Base-by-base conservation (phyloP, 2,113 vertebrate genomes). In the Mastomys natalensis region DNA sequence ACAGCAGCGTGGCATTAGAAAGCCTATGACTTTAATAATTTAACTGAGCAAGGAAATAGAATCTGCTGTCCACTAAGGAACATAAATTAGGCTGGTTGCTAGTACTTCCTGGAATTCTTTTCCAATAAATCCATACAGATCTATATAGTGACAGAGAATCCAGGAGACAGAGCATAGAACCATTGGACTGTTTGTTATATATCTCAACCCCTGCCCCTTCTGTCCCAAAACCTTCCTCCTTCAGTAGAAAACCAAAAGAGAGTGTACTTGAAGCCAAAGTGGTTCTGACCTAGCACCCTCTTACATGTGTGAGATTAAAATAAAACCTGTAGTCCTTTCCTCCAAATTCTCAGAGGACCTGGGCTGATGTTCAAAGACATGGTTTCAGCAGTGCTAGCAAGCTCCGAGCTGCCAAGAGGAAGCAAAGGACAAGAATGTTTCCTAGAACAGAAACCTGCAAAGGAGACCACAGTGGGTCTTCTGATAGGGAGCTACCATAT, bases 81-180 rank as follows among this genome's bases (percentile, higher is more conserved):
- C 94, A 81, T 93, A 95, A 95, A 89, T 91, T 94, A 93, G 77
- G 77, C 31, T 94, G 91, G 76, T 91, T 98, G 95, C 97, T 98
- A 98, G 93, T 94, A 97, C 48, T 98, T 98, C 98, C 98, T 99
- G 97, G 98, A 98, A 98, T 94, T 98, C 95, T 96, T 95, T 98
- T 98, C 97, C 96, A 98, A 95, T 93, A 95, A 87, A 96, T 97
- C 74, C 92, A 93, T 97, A 92, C 73, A 97, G 77, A 98, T 93
- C 96, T n/a, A 87, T 82, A 91, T 31, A n/a, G 96, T 97, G 96
- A 96, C 91, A 89, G 95, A 96, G 93, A 97, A 97, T 43, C 91
- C 73, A 95, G 95, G 96, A 96, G 91, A 93, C 92, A 89, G 93
- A 97, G 53, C 48, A 70, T 96, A 82, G 88, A 43, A 60, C 90